A percentile compares a stretch with the other conserved stretches of the same genome.
Evolutionary conservation across 2,797 vertebrate species (phyloP).

Genomic region (Spinus olivaceus): DNA sequence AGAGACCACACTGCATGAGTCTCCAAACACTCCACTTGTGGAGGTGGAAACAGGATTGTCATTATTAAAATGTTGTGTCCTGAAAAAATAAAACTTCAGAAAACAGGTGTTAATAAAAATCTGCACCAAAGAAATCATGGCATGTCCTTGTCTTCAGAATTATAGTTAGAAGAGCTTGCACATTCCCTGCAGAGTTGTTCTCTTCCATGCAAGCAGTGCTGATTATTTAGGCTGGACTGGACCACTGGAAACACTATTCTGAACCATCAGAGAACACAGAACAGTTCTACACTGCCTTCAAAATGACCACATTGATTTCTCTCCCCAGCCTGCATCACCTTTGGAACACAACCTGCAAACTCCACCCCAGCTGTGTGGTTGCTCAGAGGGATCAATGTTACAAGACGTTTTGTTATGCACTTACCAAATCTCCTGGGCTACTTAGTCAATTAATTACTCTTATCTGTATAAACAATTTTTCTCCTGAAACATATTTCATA

Average conservation of each 20-base stretch:
- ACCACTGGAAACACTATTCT: background rate
- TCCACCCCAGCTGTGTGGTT: background rate
- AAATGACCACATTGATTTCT: rapidly evolving
- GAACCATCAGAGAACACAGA: background rate
- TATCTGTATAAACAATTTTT: background rate
- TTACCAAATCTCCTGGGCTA: background rate
- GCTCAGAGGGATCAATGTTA: background rate
- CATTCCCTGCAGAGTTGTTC: background rate
- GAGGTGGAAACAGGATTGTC: background rate
- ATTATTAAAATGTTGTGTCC: background rate
- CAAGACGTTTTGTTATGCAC: background rate
- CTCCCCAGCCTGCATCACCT: background rate
- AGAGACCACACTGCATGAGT: background rate
- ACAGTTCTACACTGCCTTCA: background rate
- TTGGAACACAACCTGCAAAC: background rate
- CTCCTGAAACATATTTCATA: background rate
- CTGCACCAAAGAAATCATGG: rapidly evolving
- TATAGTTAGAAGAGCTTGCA: background rate
- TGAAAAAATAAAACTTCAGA: background rate
- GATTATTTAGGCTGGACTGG: background rate
- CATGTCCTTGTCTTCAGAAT: background rate
- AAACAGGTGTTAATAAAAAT: background rate
- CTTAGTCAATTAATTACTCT: background rate
- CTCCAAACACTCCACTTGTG: background rate
- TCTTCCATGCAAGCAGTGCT: background rate